Conservation (phyloP, 2,113 vertebrate genomes). For the Charina bottae region DNA sequence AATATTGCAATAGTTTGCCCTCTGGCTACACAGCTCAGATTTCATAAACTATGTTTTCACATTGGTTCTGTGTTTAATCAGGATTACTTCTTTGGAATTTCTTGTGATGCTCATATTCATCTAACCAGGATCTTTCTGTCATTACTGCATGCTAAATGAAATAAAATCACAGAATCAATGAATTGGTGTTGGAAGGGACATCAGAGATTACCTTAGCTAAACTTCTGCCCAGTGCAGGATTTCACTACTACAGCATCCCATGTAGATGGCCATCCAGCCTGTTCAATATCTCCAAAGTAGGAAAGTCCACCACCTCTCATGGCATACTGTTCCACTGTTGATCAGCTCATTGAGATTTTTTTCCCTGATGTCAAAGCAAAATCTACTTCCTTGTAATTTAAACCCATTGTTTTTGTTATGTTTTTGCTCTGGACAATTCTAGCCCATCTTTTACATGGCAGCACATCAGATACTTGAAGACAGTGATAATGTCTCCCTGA, state of each 20-base stretch:
- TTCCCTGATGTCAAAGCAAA: neutral
- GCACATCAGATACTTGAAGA: neutral
- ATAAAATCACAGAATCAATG: neutral
- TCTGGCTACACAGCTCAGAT: neutral
- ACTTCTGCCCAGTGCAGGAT: neutral
- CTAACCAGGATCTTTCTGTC: neutral
- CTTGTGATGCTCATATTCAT: neutral
- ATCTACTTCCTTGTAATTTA: neutral
- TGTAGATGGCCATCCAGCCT: neutral
- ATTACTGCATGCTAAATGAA: constrained; percentile 12
- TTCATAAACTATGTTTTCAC: neutral
- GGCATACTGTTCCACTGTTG: neutral
- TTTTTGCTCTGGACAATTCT: neutral
- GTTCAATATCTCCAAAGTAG: neutral
- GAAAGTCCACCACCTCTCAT: neutral
- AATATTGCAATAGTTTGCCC: neutral
- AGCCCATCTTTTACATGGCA: neutral
- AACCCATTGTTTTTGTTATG: neutral
- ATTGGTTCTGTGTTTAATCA: neutral
- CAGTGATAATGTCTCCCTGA: neutral
- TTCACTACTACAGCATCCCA: neutral
- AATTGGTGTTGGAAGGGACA: neutral
- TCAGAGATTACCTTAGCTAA: neutral
- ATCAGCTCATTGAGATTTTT: neutral
- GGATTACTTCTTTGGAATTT: neutral